Base-by-base conservation (phyloP, 2,113 vertebrate genomes). In the Rhipidura dahli region DNA sequence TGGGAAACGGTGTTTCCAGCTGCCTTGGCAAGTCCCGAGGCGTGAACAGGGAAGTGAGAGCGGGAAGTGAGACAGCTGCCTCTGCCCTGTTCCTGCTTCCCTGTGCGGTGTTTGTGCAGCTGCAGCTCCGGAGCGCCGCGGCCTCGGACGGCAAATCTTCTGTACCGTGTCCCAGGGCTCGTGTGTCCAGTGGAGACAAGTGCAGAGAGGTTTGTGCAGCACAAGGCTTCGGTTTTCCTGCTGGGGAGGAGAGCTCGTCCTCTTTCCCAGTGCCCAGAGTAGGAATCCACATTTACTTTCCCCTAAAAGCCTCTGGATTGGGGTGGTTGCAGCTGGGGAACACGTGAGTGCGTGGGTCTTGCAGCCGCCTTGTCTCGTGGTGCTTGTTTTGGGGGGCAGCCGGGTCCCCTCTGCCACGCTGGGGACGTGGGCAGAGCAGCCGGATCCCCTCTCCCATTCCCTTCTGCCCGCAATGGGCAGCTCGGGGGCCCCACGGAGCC, bases 171-270 rank as follows among this genome's bases (percentile, higher is more conserved):
- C 8, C 50, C 37, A 18, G 65, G 71, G 87, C 61, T 20, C 2
- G 1, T 0, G 21, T 2, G 3, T 13, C 5, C 4, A 0, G 6
- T 5, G 15, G 45, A 35, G 30, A 10, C 28, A 2, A n/a, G 61
- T 1, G 60, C 44, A 2, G 20, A 27, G 33, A 28, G 49, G 11
- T 40, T 56, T 33, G 79, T 47, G 89, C 23, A 1, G 30, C 47
- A 2, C 33, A 0, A 10, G 50, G 79, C 28, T 42, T 31, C 22
- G 39, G 5, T 11, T 31, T 54, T 53, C 3, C 2, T n/a, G 4
- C 91, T 1, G 20, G 5, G 51, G 26, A 71, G 61, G 11, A 1
- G 23, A 11, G 54, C 60, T 35, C n/a, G 0, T 17, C 37, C 37
- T 35, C 10, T 45, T 45, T 12, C 51, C 4, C 2, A 1, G 51